Base-by-base conservation (phyloP, 2,113 vertebrate genomes). In the Lasiurus cinereus region DNA sequence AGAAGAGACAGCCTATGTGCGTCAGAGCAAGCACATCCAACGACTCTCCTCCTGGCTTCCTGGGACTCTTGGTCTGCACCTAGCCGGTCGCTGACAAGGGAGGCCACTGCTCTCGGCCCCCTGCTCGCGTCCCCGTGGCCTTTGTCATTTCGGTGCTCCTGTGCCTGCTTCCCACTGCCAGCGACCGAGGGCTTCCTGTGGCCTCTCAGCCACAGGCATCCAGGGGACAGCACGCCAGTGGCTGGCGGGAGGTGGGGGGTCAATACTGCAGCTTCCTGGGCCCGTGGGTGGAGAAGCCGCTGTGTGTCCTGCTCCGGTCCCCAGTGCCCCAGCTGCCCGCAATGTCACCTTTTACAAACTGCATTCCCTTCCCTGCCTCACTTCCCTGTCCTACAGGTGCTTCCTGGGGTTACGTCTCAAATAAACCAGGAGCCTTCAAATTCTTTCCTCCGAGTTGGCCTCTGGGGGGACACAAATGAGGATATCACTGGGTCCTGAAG, bases 291-390 rank as follows among this genome's bases (percentile, higher is more conserved):
- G 18, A 10, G 36, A 22, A 62, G 43, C 19, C 74, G 46, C 4
- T 27, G 29, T 29, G 0, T 9, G 3, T 9, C 54, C 14, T 6
- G 18, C 5, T 2, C n/a, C 22, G 52, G 2, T 39, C 39, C 39
- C 39, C 39, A 39, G 0, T 52, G n/a, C 36, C 29, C 83, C 79
- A 5, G 21, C 0, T n/a, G 31, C 33, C 39, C 43, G 0, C 74
- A 18, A 3, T 14, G 78, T 62, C 22, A 31, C 54, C 85, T 62
- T 27, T 86, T 10, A 67, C 1, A 2, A 27, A 52, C 36, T 16
- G 19, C 8, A 2, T 24, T 19, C 46, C 33, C 8, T 48, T 64
- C 12, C 59, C 48, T 52, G 39, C 21, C 48, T 73, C 21, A 29
- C 54, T 80, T 39, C 33, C n/a, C 13, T 31, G 52, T 27, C 78